Conservation (phyloP, 2,797 vertebrate species). For the Furcifer pardalis region DNA sequence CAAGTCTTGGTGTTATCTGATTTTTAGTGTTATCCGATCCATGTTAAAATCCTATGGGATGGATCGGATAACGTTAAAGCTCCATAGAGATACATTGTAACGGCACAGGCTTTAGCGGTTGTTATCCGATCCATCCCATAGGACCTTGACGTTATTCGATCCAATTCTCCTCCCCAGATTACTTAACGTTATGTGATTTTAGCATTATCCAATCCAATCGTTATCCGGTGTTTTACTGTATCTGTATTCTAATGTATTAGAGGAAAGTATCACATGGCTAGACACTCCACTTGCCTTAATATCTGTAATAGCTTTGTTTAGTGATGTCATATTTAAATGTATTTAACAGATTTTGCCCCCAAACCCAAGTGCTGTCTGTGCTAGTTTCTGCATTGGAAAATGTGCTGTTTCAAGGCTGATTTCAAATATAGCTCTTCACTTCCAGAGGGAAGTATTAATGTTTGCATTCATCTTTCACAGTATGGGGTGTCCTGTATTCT, state of each 20-base stretch:
- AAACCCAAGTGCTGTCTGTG: conserved; percentile 26
- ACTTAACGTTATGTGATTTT: no score
- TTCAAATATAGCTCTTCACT: conserved; percentile 27
- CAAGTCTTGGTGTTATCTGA: no score
- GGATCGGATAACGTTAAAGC: no score
- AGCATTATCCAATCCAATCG: no score
- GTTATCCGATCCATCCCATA: no score
- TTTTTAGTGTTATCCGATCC: no score
- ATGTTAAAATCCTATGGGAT: no score
- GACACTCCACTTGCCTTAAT: not conserved
- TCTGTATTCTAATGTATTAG: not conserved
- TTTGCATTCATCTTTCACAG: conserved; percentile 36
- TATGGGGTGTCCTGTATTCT: conserved; percentile 19
- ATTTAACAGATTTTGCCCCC: conserved; percentile 40
- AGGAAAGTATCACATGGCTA: not conserved
- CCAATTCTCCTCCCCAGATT: no score
- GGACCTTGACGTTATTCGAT: no score
- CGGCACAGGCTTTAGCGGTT: no score
- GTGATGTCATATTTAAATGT: conserved; percentile 42
- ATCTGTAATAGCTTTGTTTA: conserved; percentile 23
- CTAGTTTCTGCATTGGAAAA: conserved; percentile 31
- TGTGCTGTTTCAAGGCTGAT: conserved; percentile 31
- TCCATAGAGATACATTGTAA: no score
- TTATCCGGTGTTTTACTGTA: no score
- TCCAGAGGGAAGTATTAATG: conserved; percentile 25